Evolutionary conservation across 2,888 invertebrate species (phyloP).

Genomic region (Erannis defoliaria): DNA sequence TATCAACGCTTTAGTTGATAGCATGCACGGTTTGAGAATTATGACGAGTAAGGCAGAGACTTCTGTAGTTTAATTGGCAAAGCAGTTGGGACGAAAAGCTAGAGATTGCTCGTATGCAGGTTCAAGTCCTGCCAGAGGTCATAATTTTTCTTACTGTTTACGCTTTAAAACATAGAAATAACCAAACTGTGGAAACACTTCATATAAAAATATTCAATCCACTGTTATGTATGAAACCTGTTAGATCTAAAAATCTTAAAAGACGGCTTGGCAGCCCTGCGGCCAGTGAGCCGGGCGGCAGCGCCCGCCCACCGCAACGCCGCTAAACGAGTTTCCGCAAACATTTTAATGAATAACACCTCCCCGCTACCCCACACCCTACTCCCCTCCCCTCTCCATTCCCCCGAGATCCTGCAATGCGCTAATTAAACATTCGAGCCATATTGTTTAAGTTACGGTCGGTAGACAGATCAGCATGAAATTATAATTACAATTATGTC

Average conservation of each 20-base stretch:
- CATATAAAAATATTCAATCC: background rate
- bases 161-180: too few species aligned
- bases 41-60: too few species aligned
- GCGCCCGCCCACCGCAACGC: slow-evolving; percentile 77
- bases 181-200: too few species aligned
- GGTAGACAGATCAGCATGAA: slow-evolving; percentile 52
- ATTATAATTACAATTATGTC: too few species aligned
- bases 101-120: too few species aligned
- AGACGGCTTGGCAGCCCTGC: slow-evolving; percentile 16
- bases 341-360: slow-evolving; percentile 87
- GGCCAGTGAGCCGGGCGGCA: slow-evolving; percentile 50
- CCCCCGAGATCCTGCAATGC: slow-evolving; percentile 72
- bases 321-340: slow-evolving; percentile 86
- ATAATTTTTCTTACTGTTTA: too few species aligned
- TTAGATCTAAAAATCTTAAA: too few species aligned
- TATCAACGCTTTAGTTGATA: too few species aligned
- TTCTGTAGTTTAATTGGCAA: too few species aligned
- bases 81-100: too few species aligned
- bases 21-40: too few species aligned
- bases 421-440: slow-evolving; percentile 86
- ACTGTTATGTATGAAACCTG: background rate
- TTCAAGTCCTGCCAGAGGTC: too few species aligned
- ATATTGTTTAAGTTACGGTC: slow-evolving; percentile 82
- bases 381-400: slow-evolving; percentile 41
- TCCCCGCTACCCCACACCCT: slow-evolving; percentile 53